Conservation (phyloP, 2,888 invertebrate genomes). For the Apoderus coryli region DNA sequence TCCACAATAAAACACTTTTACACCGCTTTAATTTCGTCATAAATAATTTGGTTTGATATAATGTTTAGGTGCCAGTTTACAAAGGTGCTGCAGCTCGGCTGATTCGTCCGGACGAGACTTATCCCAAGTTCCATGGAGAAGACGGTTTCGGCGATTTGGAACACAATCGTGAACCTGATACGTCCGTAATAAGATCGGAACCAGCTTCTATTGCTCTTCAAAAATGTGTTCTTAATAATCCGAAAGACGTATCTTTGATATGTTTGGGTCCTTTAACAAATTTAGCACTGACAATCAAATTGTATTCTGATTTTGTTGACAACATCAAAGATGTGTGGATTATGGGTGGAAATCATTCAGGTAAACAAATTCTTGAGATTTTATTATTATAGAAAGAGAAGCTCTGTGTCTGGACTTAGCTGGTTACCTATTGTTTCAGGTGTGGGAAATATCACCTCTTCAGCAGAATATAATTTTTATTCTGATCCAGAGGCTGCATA, state of each 20-base stretch:
- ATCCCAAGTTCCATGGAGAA: conserved; percentile 41
- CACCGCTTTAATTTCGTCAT: no score
- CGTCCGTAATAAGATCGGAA: conserved; percentile 19
- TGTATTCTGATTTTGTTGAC: conserved; percentile 48
- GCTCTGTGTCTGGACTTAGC: no score
- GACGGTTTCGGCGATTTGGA: conserved; percentile 59
- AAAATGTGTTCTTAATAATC: conserved; percentile 39
- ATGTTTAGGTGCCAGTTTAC: conserved; percentile 52
- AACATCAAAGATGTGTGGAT: conserved; percentile 54
- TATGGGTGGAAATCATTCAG: conserved; percentile 65
- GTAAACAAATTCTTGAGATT: no score
- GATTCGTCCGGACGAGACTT: conserved; percentile 29
- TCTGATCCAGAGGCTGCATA: conserved; percentile 64
- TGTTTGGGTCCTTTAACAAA: conserved; percentile 68
- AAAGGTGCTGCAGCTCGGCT: conserved; percentile 43
- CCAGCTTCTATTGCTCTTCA: conserved; percentile 44
- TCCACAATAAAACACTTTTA: no score
- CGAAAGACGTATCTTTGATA: conserved; percentile 44
- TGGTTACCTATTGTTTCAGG: conserved; percentile 30
- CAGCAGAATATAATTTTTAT: conserved; percentile 66
- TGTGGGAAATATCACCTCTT: conserved; percentile 42
- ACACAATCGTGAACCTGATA: conserved; percentile 28
- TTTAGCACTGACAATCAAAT: conserved; percentile 54
- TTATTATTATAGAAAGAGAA: no score
- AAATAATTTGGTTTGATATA: no score